Base-by-base conservation (phyloP, 2,888 invertebrate genomes). In the Gortyna flavago region DNA sequence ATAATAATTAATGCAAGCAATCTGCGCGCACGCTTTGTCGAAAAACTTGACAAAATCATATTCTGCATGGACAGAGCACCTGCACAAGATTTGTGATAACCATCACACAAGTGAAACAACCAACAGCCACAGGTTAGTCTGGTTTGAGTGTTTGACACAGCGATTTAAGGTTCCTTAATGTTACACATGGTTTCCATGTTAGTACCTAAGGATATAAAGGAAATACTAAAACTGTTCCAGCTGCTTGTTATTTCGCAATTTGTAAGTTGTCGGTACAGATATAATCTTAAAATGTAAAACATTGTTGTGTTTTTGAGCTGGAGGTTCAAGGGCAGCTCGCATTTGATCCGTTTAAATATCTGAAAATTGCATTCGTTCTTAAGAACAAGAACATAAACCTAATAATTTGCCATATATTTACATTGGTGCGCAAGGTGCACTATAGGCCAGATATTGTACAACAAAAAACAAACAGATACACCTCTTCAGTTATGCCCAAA, bases 31-130 rank as follows among this genome's bases (percentile, higher is more conserved):
- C 87, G 84, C 78, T 87, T 86, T 89, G 89, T 89, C 90, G 85
- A 93, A 93, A 90, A 89, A 89, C 89, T 88, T 88, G 87, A 89
- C 88, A 86, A 89, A 90, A 90, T 90, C 89, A 89, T 89, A 90
- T 86, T 86, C 85, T 87, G 88, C 81, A 87, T 83, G 79, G 79
- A 79, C 82, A 79, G 69, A 75, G 77, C 94, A 94, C 93, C 93
- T 94, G 93, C 91, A 65, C 35, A 67, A 72, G 81, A 80, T 85
- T 77, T 78, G 64, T 78, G 79, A 88, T 84, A 82, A 72, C 70
- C 74, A 81, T 79, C 77, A 71, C n/a, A 64, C 66, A 80, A 74
- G 73, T 78, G 38, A 62, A 81, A 44, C 41, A 71, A 54, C 61
- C 57, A 68, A 35, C 44, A 77, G 51, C 70, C 72, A 73, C 74